Evolutionary conservation across 2,113 vertebrate genomes (phyloP), one percentile per base, ranked within the genome.

Genomic region (Onychostruthus taczanowskii): DNA sequence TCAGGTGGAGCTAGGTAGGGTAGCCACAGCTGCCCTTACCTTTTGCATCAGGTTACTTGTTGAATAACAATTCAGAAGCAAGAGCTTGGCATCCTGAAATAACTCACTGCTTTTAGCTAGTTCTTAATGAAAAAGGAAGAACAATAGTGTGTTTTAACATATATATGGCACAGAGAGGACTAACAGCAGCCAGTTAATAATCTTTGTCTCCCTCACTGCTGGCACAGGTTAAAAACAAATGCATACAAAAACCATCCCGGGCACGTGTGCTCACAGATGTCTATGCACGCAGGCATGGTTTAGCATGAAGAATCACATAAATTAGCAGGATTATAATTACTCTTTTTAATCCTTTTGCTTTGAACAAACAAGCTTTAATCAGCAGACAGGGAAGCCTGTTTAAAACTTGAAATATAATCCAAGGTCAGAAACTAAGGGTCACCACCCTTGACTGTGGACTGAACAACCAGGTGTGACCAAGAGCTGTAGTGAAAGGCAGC

Each of bases 341-440:
- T 79, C 90, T 90, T 95, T 97, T 95, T 86, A 96, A 96, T 97
- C 94, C 89, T 94, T 97, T 83, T 5, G 33, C 70, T 98, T 96
- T 95, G 94, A 96, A 93, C 94, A 96, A 91, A 89, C 84, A 91
- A 59, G 73, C 95, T 97, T 97, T 97, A 97, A 98, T 98, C 95
- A 98, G 92, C 67, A 96, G 87, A 64, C 61, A 13, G 44, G 94
- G 96, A 98, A 98, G 96, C 89, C 84, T 33, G 20, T 91, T 93
- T 94, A 90, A 95, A 96, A 96, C 85, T 94, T 95, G 95, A 97
- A 98, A 97, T 23, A 24, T 78, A 96, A 97, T 80, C 91, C 59
- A 92, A 94, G 96, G 97, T 96, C 89, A 92, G 70, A 96, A 97
- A 97, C 97, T 95, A 98, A 95, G 96, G 97, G 97, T 93, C 95